These are phyloP conservation scores for Cricetomys ansorgei DNA, from an alignment of 2,113 vertebrate genomes.

Conservation along the genomic window DNA sequence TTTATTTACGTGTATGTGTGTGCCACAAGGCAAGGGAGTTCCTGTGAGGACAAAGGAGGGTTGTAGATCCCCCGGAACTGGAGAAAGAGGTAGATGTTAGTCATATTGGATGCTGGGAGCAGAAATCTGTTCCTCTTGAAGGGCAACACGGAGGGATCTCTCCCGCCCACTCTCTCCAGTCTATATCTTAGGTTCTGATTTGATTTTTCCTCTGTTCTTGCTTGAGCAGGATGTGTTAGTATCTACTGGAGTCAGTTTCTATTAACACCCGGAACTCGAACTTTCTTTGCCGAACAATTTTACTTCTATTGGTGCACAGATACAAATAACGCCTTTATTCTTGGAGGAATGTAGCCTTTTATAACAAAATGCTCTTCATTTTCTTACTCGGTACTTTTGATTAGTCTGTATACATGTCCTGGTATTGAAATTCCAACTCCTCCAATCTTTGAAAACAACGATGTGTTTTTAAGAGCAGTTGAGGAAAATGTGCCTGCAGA, in stretches of 20 bases:
- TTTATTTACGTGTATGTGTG: background rate
- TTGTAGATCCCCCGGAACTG: background rate
- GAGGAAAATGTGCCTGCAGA: background rate
- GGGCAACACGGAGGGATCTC: background rate
- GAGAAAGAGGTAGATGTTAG: background rate
- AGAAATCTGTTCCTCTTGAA: no score
- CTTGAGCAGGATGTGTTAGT: background rate
- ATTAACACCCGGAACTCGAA: background rate
- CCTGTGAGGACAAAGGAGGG: background rate
- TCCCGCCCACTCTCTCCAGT: background rate
- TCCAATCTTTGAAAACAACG: background rate
- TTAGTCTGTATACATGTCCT: background rate
- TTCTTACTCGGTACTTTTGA: background rate
- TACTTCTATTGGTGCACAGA: background rate
- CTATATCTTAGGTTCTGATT: background rate
- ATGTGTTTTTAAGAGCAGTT: background rate
- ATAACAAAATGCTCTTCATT: background rate
- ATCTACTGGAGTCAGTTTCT: background rate
- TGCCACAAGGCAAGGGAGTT: background rate
- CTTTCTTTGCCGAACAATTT: background rate
- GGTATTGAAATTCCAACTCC: background rate
- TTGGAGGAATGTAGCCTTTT: background rate
- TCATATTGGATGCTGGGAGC: background rate
- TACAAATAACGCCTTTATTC: background rate
- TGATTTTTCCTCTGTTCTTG: background rate